These are phyloP conservation scores for Caerostris darwini DNA, from an alignment of 1,140 invertebrate species.

Conservation along the genomic window DNA sequence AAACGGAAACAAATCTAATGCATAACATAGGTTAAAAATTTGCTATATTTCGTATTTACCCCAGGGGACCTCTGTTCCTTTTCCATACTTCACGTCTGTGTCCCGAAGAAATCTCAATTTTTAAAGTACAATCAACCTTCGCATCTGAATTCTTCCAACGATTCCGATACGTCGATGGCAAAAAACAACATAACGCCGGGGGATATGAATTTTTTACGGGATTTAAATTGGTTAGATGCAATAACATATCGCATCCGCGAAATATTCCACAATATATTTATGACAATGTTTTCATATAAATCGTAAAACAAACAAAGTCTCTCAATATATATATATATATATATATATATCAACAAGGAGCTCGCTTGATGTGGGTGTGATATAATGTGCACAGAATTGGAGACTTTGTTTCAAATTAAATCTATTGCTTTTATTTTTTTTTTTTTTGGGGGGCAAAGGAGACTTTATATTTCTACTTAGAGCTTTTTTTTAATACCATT, in stretches of 20 bases:
- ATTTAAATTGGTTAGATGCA: slow-evolving; percentile 1
- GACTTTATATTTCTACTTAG: too few species aligned
- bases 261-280: slow-evolving; percentile 1
- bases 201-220: slow-evolving; percentile 32
- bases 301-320: background rate
- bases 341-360: background rate
- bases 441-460: too few species aligned
- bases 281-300: background rate
- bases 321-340: too few species aligned
- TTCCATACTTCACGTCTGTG: background rate
- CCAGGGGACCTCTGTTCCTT: background rate
- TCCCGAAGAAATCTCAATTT: slow-evolving; percentile 47
- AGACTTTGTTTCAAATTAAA: too few species aligned
- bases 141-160: background rate
- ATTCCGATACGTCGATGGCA: background rate
- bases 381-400: background rate
- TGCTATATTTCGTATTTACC: background rate
- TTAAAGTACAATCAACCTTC: slow-evolving; percentile 24
- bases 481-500: too few species aligned
- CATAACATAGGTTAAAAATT: slow-evolving; percentile 50
- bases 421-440: too few species aligned
- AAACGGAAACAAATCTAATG: background rate
- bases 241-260: slow-evolving; percentile 19
- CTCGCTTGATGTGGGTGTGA: background rate
- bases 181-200: background rate